phyloP scores from a whole-genome alignment of 2,797 vertebrate species.

The Neosilurus hyrtlii region DNA sequence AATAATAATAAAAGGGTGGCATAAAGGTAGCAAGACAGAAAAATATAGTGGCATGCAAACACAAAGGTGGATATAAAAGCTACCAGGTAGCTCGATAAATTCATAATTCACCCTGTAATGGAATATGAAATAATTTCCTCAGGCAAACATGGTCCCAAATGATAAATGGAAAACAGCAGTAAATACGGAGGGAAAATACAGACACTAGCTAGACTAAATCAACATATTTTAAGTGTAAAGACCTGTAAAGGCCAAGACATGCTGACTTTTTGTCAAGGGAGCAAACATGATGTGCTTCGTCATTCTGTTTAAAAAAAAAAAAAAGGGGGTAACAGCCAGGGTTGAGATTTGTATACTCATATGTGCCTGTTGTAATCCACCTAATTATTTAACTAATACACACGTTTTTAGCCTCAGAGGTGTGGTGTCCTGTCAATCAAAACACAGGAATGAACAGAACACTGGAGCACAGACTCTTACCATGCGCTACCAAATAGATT shows the following conservation, averaged over 20 bases:
- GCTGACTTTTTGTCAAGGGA: background rate
- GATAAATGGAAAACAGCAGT: background rate
- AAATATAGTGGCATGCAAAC: too few species aligned
- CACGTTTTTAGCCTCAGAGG: background rate
- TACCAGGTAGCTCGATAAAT: background rate
- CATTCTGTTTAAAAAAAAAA: background rate
- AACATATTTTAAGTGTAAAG: background rate
- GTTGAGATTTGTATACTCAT: background rate
- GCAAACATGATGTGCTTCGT: background rate
- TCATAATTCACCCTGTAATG: background rate
- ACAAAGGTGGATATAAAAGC: background rate
- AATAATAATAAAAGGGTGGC: background rate
- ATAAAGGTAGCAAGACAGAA: background rate
- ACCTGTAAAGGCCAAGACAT: background rate
- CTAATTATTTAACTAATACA: background rate
- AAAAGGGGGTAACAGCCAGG: background rate
- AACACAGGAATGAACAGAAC: background rate
- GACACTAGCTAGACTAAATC: background rate
- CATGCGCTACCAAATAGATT: background rate
- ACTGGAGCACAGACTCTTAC: too few species aligned
- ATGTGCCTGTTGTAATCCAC: background rate
- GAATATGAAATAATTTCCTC: background rate
- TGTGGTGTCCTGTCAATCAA: background rate
- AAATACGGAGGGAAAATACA: background rate
- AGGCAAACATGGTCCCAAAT: constrained; percentile 7